Evolutionary conservation across 2,888 invertebrate genomes (phyloP), one percentile per base, ranked within the genome.

Genomic region (Crepidodera aurea): DNA sequence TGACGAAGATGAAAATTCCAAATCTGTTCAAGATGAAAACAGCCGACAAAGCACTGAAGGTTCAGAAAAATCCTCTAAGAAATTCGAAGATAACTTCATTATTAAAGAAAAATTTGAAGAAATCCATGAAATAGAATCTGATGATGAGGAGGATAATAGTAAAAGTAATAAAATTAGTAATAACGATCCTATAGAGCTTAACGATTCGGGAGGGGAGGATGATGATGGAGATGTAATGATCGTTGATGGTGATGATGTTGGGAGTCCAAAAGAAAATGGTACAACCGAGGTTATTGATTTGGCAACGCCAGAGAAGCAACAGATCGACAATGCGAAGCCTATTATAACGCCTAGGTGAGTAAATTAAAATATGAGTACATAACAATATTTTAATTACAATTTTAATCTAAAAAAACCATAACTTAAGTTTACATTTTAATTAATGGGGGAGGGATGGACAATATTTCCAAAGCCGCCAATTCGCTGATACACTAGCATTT

Each of bases 231-330:
- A 77, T 69, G 79, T 81, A 3, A 76, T 79, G 73, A 75, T 81
- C 18, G 75, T 81, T 7, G 79, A 79, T 48, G 32, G 13, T 0
- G 51, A 51, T 10, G 32, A 8, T 7, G 40, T 2, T 16, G 37
- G 7, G 2, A 71, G 60, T 15, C 73, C 75, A 6, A 78, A 74
- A 69, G 72, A 74, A 53, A 77, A 77, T 56, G 76, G 75, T 25
- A 72, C 72, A 0, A 55, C 48, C 12, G 76, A 76, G 62, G 71
- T 79, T 40, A 76, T 79, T 51, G 76, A 76, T 40, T 65, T 73
- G 56, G 78, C 64, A 22, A 75, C 79, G 78, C 74, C 81, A 81
- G 73, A 84, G 82, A 75, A 84, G 80, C 68, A 67, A 71, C 62
- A 66, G 2, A n/a, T 22, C 2, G 18, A 39, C 65, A 71, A 64